A percentile compares a stretch with the other conserved stretches of the same genome.
Evolutionary conservation across 1,140 invertebrate species (phyloP).

Genomic region (Drosophila ohnishii): DNA sequence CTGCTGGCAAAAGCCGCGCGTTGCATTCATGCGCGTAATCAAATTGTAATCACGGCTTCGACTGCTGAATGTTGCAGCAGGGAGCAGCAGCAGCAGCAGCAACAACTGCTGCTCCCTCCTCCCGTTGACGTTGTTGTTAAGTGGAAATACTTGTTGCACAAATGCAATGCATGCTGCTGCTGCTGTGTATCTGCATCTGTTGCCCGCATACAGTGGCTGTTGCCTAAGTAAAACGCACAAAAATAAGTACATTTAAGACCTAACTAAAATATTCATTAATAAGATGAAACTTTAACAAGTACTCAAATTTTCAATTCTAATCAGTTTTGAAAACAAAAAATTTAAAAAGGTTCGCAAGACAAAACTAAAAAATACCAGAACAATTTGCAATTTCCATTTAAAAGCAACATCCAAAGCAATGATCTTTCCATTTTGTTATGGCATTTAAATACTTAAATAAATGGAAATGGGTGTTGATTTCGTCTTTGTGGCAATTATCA

Average conservation of each 20-base stretch:
- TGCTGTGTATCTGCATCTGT: slow-evolving; percentile 60
- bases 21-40: slow-evolving; percentile 81
- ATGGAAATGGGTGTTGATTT: neutral
- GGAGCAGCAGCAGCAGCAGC: slow-evolving; percentile 46
- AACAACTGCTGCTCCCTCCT: slow-evolving; percentile 40
- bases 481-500: slow-evolving; percentile 33
- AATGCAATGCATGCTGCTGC: slow-evolving; percentile 74
- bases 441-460: slow-evolving; percentile 10
- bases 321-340: neutral
- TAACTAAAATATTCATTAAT: neutral
- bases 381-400: neutral
- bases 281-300: too few species aligned
- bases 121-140: slow-evolving; percentile 63
- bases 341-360: neutral
- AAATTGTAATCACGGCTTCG: slow-evolving; percentile 80
- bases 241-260: neutral
- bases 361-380: neutral
- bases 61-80: slow-evolving; percentile 56
- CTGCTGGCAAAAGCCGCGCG: slow-evolving; percentile 58
- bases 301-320: too few species aligned
- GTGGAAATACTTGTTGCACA: slow-evolving; percentile 83
- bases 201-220: slow-evolving; percentile 54
- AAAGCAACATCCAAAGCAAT: neutral
- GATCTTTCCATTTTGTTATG: neutral
- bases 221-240: slow-evolving; percentile 19